Evolutionary conservation across 2,888 invertebrate genomes (phyloP), one percentile per base, ranked within the genome.

Genomic region (Pammene aurita): DNA sequence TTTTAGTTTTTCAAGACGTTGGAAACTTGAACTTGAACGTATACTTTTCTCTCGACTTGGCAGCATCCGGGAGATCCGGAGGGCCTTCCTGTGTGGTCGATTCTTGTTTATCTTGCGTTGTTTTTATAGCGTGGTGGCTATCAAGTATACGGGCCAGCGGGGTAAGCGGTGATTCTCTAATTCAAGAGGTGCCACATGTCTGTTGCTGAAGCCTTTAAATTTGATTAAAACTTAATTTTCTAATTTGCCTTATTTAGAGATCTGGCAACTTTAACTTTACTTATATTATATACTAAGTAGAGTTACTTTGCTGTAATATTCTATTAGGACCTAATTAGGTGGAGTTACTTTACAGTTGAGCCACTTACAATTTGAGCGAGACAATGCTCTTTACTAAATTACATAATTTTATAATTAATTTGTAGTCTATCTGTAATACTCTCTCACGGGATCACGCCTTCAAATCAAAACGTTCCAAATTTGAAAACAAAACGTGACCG

Each of bases 401-500:
- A 41, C 41, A 9, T n/a, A 11, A 11, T 11, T 42, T 42, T 10
- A 42, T 42, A 38, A 38, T 41, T 52, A 41, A 6, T 41, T 35
- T 7, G 2, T 18, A 48, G 2, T 10, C 10, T n/a, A n/a, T n/a
- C n/a, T n/a, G n/a, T n/a, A 14, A 26, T 38, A 50, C 48, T 18
- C 34, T 50, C 62, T 62, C 62, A 61, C 50, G 62, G 34, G 41
- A 60, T 48, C 46, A 52, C 62, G 26, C 62, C 38, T 58, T 42
- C 50, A 54, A 64, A 67, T 61, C 46, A 35, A 26, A 57, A 38
- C 38, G 68, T 58, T 52, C 57, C 57, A 63, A 68, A 58, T 63
- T 54, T 26, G 64, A 71, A 61, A 70, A 72, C 42, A 65, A 69
- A 62, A 71, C 77, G 77, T 78, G 77, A 73, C 64, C 55, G 50